Evolutionary conservation across 1,140 invertebrate species (phyloP).

Genomic region (Zaprionus ornatus): DNA sequence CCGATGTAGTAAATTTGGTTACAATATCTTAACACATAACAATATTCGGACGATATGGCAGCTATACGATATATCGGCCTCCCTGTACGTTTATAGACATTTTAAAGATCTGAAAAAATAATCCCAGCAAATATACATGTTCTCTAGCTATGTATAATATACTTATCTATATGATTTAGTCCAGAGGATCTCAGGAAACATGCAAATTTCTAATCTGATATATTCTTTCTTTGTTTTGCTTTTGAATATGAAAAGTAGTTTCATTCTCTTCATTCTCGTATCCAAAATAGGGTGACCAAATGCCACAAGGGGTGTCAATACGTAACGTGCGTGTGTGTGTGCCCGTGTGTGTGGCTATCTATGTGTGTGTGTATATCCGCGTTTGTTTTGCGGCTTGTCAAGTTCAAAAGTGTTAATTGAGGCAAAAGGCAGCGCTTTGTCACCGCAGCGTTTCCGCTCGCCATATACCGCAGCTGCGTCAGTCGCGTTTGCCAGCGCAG

Average conservation of each 20-base stretch:
- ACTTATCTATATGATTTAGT: too few species aligned
- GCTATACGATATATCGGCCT: too few species aligned
- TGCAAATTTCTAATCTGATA: neutral
- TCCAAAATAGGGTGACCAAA: neutral
- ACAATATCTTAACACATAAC: too few species aligned
- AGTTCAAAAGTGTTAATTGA: conserved; percentile 79
- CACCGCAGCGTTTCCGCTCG: conserved; percentile 61
- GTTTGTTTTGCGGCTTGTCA: conserved; percentile 40
- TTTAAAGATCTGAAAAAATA: neutral
- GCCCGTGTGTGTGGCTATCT: too few species aligned
- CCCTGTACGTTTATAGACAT: too few species aligned
- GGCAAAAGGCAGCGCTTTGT: conserved; percentile 50
- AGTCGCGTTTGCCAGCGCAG: too few species aligned
- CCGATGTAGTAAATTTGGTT: too few species aligned
- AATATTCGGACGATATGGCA: too few species aligned
- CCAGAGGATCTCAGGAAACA: neutral
- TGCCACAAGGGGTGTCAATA: neutral
- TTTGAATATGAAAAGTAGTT: neutral
- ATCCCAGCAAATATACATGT: neutral
- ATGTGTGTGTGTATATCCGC: neutral
- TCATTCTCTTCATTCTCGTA: neutral
- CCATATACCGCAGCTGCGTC: conserved; percentile 41
- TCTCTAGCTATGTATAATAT: too few species aligned
- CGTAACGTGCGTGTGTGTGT: neutral
- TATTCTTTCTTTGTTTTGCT: neutral